Evolutionary conservation across 2,888 invertebrate species (phyloP).

Genomic region (Villa cingulata): DNA sequence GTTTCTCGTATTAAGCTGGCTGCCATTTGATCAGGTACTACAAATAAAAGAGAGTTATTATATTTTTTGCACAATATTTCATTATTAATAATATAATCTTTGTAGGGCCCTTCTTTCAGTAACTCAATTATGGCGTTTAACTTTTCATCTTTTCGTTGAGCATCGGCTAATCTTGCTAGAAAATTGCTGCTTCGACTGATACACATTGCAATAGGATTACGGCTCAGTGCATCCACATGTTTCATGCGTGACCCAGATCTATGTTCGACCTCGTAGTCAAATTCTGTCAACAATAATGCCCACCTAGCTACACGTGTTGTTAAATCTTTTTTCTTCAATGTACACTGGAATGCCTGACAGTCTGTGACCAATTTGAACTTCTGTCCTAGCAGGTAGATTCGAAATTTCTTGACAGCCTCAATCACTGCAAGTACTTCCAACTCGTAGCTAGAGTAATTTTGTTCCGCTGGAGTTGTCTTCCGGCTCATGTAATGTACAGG

Average conservation of each 20-base stretch:
- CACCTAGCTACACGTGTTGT: constrained; percentile 12
- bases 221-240: constrained; percentile 17
- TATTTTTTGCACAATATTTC: too few relatives aligned
- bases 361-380: constrained; percentile 14
- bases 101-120: too few relatives aligned
- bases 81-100: too few relatives aligned
- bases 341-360: constrained; percentile 13
- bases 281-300: constrained; percentile 17
- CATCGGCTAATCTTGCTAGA: too few relatives aligned
- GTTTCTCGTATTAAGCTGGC: too few relatives aligned
- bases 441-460: constrained; percentile 3
- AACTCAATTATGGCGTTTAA: too few relatives aligned
- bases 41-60: too few relatives aligned
- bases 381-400: constrained; percentile 9
- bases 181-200: background rate
- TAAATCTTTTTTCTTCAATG: constrained; percentile 13
- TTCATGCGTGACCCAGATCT: constrained; percentile 13
- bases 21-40: too few relatives aligned
- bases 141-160: too few relatives aligned
- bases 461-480: background rate
- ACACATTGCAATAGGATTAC: constrained; percentile 12
- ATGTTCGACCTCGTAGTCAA: constrained; percentile 16
- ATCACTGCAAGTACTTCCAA: constrained; percentile 8
- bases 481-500: constrained; percentile 8
- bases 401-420: background rate